These are phyloP conservation scores for Idaea biselata DNA, from an alignment of 2,888 invertebrate genomes.

Conservation along the genomic window DNA sequence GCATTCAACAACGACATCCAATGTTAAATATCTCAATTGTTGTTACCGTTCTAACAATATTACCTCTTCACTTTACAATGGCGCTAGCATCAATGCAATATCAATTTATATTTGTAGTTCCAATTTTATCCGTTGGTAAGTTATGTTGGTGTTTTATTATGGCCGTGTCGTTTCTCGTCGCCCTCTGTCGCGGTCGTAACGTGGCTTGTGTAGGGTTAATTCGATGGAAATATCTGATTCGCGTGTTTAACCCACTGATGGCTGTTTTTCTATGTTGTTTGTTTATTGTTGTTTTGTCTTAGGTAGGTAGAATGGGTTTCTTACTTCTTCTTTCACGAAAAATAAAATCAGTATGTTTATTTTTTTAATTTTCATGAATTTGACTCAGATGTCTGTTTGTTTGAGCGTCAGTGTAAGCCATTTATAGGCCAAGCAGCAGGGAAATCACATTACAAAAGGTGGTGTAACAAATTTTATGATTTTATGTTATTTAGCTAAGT, in stretches of 20 bases:
- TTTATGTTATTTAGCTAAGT: too few relatives aligned
- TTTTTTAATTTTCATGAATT: too few relatives aligned
- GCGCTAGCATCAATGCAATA: neutral
- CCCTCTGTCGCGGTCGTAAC: slow-evolving; percentile 50
- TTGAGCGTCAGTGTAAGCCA: too few relatives aligned
- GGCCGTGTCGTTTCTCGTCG: slow-evolving; percentile 43
- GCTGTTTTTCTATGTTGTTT: neutral
- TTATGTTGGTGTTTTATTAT: slow-evolving; percentile 29
- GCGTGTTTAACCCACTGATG: slow-evolving; percentile 44
- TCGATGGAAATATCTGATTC: slow-evolving; percentile 63
- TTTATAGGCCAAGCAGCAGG: too few relatives aligned
- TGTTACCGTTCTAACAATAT: neutral
- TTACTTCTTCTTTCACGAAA: slow-evolving; percentile 19
- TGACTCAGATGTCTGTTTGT: too few relatives aligned
- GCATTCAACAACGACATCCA: slow-evolving; percentile 31
- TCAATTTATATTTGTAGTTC: neutral
- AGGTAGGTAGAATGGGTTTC: slow-evolving; percentile 25
- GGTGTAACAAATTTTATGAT: too few relatives aligned
- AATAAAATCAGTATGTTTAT: too few relatives aligned
- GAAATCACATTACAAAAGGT: too few relatives aligned
- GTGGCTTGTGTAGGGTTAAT: slow-evolving; percentile 68
- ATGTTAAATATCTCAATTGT: slow-evolving; percentile 45
- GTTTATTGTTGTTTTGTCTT: slow-evolving; percentile 39
- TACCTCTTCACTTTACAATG: neutral
- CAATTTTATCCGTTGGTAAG: neutral